Evolutionary conservation across 2,888 invertebrate genomes (phyloP).

Genomic region (Coremacera marginata): DNA sequence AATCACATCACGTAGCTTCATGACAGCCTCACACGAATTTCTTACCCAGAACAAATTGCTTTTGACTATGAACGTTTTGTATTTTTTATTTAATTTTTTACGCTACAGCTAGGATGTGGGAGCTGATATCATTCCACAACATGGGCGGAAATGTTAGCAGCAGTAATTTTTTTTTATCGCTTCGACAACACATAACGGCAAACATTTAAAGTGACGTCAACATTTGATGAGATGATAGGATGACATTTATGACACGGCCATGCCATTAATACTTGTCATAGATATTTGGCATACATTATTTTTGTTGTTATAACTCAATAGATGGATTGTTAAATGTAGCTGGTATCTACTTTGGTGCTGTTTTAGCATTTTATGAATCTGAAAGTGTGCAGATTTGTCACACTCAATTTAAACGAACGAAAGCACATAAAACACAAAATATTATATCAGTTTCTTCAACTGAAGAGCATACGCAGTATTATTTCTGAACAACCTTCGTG

Average conservation of each 20-base stretch:
- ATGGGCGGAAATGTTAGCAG: not conserved
- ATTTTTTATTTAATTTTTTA: too few species aligned
- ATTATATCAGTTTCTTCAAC: too few species aligned
- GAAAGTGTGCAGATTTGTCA: too few species aligned
- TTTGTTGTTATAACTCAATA: not conserved
- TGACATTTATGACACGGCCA: not conserved
- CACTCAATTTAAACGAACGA: too few species aligned
- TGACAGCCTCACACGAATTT: not conserved
- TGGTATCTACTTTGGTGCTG: too few species aligned
- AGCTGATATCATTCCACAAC: too few species aligned
- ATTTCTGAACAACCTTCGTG: too few species aligned
- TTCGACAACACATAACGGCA: not conserved
- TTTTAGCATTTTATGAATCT: too few species aligned
- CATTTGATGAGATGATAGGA: not conserved
- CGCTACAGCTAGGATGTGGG: too few species aligned
- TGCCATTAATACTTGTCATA: slow-evolving; percentile 5
- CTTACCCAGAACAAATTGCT: not conserved
- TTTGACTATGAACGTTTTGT: not conserved
- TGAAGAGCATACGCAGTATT: too few species aligned
- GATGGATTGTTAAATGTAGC: too few species aligned
- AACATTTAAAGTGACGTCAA: not conserved
- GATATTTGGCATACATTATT: not conserved
- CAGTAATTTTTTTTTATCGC: not conserved
- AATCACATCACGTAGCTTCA: not conserved
- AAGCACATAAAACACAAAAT: too few species aligned